phyloP scores from a whole-genome alignment of 2,113 vertebrate species.

The Dicrurus megarhynchus region DNA sequence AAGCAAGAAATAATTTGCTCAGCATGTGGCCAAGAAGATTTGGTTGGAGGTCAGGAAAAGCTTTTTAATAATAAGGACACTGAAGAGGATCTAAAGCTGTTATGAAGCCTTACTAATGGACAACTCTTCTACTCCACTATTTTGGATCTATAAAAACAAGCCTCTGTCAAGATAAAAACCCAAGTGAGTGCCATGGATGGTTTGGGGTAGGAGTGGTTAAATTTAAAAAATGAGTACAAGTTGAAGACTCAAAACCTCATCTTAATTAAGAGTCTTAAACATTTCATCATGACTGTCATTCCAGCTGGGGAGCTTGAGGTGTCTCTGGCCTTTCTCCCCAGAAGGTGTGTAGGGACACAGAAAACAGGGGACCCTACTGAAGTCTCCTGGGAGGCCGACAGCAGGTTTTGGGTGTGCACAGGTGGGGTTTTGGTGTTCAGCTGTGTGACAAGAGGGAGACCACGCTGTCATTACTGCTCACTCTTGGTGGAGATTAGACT shows the following conservation, averaged over 20 bases:
- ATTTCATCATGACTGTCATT: background rate
- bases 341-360: background rate
- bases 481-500: background rate
- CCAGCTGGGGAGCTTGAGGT: background rate
- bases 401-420: fast-evolving
- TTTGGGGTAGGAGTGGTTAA: background rate
- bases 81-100: background rate
- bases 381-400: background rate
- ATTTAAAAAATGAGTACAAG: background rate
- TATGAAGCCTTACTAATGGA: background rate
- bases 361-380: background rate
- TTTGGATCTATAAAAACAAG: background rate
- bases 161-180: background rate
- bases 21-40: background rate
- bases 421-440: background rate
- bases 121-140: background rate
- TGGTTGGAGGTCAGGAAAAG: background rate
- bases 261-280: background rate
- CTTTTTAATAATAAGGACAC: background rate
- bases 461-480: background rate
- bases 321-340: background rate
- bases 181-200: too few species aligned
- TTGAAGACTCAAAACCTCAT: background rate
- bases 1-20: background rate
- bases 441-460: background rate